Base-by-base conservation (phyloP, 2,797 vertebrate species). In the Selene dorsalis region DNA sequence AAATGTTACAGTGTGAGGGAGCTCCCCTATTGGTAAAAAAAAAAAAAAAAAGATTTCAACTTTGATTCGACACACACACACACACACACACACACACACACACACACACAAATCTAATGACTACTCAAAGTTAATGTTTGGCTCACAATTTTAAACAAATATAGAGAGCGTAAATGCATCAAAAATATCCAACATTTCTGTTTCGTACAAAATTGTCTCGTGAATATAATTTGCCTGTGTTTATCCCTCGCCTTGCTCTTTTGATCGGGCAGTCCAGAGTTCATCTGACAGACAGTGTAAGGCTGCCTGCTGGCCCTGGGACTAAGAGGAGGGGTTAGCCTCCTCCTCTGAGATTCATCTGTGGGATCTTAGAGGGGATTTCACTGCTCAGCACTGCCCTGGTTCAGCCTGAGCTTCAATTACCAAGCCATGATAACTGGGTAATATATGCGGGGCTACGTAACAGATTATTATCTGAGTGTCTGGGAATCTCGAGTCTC, bases 231-330 rank as follows among this genome's bases (percentile, higher is more conserved):
- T 24, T 32, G 55, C 35, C 74, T 72, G 60, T 61, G 32, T 59
- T 39, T 4, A 53, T 69, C 32, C 2, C 47, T n/a, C 3, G 63
- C 7, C 3, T 64, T 65, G 22, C 30, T 70, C 59, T 73, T 83
- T 74, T 71, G 71, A 75, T 66, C 35, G 73, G 76, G 57, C 60
- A 65, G 73, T 24, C 35, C 73, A 71, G 70, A 67, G 64, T 84
- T 88, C 67, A 73, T 89, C 88, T 82, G 86, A 88, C 83, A 84
- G 87, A 87, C 85, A 81, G 80, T 79, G 71, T 83, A 80, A 79
- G 85, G 73, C 79, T 80, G 87, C 75, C 82, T 78, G 82, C 84
- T 84, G 79, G 84, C 80, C 14, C 66, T 48, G 52, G 65, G 80
- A 88, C 81, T 75, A 79, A 75, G 72, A 80, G 84, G 83, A 82